Evolutionary conservation across 2,113 vertebrate genomes (phyloP), one percentile per base, ranked within the genome.

Genomic region (Rana temporaria): DNA sequence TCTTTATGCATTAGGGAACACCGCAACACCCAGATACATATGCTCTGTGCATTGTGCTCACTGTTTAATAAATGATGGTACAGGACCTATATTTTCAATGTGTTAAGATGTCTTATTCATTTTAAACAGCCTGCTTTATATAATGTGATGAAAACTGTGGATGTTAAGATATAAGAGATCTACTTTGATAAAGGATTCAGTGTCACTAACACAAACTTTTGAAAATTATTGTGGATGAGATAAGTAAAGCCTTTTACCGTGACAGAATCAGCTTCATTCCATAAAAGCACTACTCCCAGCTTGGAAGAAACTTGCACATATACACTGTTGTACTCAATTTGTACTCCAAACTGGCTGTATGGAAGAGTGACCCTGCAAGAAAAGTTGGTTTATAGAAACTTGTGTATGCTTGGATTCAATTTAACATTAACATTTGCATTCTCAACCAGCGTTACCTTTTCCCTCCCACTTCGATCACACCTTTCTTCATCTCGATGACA

Each of bases 231-330:
- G 42, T 48, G 9, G 42, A 48, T 8, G 9, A 48, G 1, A 8
- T 14, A 3, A 48, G 42, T 2, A 34, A n/a, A 48, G 68, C 22
- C 6, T n/a, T 89, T 59, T 91, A 94, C 93, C 90, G 86, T 88
- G 18, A 95, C 53, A 0, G 92, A 89, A 85, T 94, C 91, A 0
- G 92, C 91, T 85, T 85, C 53, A 84, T 95, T 94, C 93, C 93
- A 95, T 59, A 87, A 53, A 3, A 77, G 74, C 18, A 2, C 85
- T 22, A 95, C 57, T 22, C 92, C 93, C n/a, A 92, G 52, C 19
- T 86, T 88, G 12, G 91, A 75, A 4, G 88, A 79, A 1, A 94
- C 81, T 20, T 6, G 79, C 55, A 92, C 83, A 3, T 90, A 87
- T 2, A 83, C 84, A 0, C 70, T 7, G 22, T 81, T 86, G 0